phyloP scores from a whole-genome alignment of 2,113 vertebrate genomes.

The Eptesicus fuscus region DNA sequence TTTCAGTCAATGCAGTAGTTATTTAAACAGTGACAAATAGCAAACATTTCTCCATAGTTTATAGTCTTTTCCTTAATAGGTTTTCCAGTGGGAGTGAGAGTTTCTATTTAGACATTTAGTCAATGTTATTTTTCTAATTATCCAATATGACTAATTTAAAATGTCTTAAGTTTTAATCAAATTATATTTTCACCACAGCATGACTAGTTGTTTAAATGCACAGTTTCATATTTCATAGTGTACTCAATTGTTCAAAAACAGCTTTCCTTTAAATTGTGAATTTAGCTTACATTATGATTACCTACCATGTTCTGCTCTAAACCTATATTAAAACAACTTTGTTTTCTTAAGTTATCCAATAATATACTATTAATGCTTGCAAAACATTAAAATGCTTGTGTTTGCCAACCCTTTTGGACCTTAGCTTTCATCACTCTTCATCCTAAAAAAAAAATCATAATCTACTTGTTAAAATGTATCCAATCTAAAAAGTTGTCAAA shows the following conservation, averaged over 20 bases:
- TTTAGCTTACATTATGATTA: not conserved
- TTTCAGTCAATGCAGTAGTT: constrained; percentile 17
- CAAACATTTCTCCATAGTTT: constrained; percentile 50
- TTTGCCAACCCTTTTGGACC: not conserved
- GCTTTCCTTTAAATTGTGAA: not conserved
- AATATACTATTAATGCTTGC: not conserved
- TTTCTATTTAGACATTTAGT: constrained; percentile 44
- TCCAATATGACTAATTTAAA: constrained; percentile 48
- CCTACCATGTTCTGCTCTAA: not conserved
- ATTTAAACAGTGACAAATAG: constrained; percentile 48
- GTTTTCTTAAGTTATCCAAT: not conserved
- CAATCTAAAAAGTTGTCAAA: not conserved
- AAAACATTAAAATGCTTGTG: not conserved
- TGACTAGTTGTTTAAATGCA: constrained; percentile 3
- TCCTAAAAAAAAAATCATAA: not conserved
- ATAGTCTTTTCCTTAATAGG: constrained; percentile 45
- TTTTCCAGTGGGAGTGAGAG: constrained; percentile 44
- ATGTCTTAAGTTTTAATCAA: constrained; percentile 62
- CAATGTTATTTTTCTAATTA: constrained; percentile 52
- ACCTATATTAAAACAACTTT: not conserved
- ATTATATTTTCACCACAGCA: constrained; percentile 14
- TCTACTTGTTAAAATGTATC: not conserved
- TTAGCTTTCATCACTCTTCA: not conserved
- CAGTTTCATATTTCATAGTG: not conserved
- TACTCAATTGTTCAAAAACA: not conserved